These are phyloP conservation scores for Epirrita christyi DNA, from an alignment of 2,888 invertebrate species.

Conservation along the genomic window DNA sequence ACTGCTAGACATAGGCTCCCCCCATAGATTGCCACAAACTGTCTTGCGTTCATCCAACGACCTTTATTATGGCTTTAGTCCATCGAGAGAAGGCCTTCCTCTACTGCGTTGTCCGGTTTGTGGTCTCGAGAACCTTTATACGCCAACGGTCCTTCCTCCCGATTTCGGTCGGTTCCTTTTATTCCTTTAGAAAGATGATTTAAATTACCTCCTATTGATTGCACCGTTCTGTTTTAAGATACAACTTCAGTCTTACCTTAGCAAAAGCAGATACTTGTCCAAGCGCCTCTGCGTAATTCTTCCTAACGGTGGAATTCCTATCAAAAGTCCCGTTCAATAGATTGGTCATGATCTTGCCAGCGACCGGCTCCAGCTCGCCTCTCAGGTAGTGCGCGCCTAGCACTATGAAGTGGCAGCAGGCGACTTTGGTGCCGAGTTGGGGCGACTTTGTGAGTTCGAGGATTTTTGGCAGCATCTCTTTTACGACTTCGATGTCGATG, in stretches of 20 bases:
- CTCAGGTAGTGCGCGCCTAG: constrained; percentile 86
- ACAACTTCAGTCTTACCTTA: constrained; percentile 80
- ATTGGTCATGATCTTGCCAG: constrained; percentile 82
- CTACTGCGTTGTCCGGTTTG: no score
- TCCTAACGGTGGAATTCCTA: constrained; percentile 92
- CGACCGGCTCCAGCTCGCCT: constrained; percentile 82
- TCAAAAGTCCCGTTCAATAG: constrained; percentile 92
- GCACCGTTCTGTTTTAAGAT: no score
- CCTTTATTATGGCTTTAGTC: no score
- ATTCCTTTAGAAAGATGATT: no score
- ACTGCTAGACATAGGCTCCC: no score
- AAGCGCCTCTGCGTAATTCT: constrained; percentile 92
- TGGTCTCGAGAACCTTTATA: no score
- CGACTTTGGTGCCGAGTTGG: constrained; percentile 93
- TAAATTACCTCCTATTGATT: no score
- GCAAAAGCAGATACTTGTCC: constrained; percentile 93
- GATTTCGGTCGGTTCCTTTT: no score
- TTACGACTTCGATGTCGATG: constrained; percentile 90
- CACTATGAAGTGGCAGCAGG: constrained; percentile 91
- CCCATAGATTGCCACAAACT: no score
- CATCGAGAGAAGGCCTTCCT: no score
- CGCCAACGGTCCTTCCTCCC: no score
- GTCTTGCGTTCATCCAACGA: no score
- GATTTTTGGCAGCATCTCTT: constrained; percentile 91
- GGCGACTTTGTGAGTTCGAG: constrained; percentile 93